A percentile compares a stretch with the other conserved stretches of the same genome.
Evolutionary conservation across 2,797 vertebrate species (phyloP).

Genomic region (Spinibarbus caldwelli): DNA sequence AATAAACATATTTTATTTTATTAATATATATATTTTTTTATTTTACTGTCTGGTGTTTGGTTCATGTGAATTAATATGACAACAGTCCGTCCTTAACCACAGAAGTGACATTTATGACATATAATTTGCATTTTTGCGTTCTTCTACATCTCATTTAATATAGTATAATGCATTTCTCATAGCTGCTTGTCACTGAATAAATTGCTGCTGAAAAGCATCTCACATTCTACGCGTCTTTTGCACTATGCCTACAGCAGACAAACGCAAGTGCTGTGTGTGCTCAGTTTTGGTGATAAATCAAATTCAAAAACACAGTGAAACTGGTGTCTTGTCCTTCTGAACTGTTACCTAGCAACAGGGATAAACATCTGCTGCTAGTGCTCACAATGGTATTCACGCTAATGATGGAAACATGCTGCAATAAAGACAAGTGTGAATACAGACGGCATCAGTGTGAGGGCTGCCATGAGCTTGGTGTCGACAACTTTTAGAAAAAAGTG

Average conservation of each 20-base stretch:
- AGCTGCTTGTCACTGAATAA: constrained; percentile 13
- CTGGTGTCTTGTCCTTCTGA: background rate
- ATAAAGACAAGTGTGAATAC: background rate
- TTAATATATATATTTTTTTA: background rate
- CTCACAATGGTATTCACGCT: background rate
- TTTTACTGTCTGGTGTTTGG: background rate
- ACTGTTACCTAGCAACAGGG: background rate
- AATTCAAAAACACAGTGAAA: constrained; percentile 1
- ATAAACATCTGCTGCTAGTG: constrained; percentile 6
- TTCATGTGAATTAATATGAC: background rate
- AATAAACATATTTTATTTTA: background rate
- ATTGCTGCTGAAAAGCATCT: background rate
- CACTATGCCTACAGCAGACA: background rate
- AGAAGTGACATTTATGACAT: background rate
- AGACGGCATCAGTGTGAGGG: background rate
- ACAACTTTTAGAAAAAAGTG: background rate
- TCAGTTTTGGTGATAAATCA: constrained; percentile 19
- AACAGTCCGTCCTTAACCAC: background rate
- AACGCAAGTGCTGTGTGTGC: background rate
- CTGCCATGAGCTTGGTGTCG: background rate
- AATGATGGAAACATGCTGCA: background rate
- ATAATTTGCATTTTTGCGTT: background rate
- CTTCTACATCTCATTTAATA: background rate
- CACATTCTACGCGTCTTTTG: background rate
- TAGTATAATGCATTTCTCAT: constrained; percentile 12